Evolutionary conservation across 2,888 invertebrate genomes (phyloP).

Genomic region (Brachyopa scutellaris): DNA sequence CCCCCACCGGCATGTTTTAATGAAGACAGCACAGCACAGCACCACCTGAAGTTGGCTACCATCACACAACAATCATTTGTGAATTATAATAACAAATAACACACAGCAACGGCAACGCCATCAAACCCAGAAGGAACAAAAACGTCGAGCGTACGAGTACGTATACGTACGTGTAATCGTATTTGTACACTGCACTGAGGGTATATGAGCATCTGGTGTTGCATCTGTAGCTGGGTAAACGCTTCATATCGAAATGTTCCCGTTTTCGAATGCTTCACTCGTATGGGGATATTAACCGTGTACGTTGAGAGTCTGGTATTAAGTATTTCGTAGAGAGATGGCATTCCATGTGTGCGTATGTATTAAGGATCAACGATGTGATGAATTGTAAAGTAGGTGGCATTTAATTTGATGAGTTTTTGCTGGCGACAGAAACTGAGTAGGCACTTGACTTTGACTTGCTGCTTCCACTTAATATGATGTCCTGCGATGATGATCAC

Average conservation of each 20-base stretch:
- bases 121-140: constrained; percentile 6
- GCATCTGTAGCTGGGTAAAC: neutral
- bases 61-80: constrained; percentile 48
- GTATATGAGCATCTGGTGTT: neutral
- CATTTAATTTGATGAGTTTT: constrained; percentile 50
- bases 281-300: constrained; percentile 9
- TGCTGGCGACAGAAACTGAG: neutral
- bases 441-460: neutral
- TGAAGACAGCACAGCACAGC: constrained; percentile 34
- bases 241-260: constrained; percentile 11
- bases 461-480: neutral
- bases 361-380: constrained; percentile 40
- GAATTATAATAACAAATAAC: constrained; percentile 53
- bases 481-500: too few relatives aligned
- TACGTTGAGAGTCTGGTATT: constrained; percentile 12
- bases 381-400: constrained; percentile 58
- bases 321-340: constrained; percentile 21
- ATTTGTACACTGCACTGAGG: too few relatives aligned
- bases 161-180: constrained; percentile 8
- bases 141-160: neutral
- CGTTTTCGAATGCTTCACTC: neutral
- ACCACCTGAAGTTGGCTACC: constrained; percentile 50
- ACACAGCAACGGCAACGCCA: constrained; percentile 13
- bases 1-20: constrained; percentile 9
- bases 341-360: neutral